These are phyloP conservation scores for Drosophila elegans DNA, from an alignment of 1,140 invertebrate species.

Conservation along the genomic window DNA sequence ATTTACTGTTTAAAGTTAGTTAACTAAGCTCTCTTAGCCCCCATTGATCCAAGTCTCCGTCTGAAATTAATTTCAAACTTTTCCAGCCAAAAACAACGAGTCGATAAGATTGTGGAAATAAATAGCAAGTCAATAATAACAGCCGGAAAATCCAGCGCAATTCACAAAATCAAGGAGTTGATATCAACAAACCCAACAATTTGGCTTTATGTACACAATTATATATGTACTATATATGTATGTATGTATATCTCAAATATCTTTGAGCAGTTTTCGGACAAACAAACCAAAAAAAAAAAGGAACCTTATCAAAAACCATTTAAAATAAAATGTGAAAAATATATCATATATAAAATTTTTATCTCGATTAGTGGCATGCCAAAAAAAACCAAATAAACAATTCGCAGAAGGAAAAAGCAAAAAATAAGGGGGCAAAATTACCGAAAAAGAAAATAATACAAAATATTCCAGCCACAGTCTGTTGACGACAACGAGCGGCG, in stretches of 20 bases:
- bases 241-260: conserved; percentile 4
- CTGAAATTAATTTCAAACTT: conserved; percentile 21
- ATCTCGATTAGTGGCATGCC: conserved; percentile 53
- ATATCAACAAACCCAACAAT: not conserved
- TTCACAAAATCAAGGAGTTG: not conserved
- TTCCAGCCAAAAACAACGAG: conserved; percentile 1
- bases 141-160: conserved; percentile 15
- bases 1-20: too few species aligned
- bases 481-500: conserved; percentile 58
- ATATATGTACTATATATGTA: too few species aligned
- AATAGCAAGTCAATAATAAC: conserved; percentile 8
- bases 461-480: conserved; percentile 52
- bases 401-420: conserved; percentile 19
- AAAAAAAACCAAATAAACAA: conserved; percentile 44
- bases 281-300: conserved; percentile 20
- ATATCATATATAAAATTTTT: conserved; percentile 43
- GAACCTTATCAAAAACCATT: conserved; percentile 24
- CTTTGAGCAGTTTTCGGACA: not conserved
- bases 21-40: not conserved
- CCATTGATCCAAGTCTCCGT: not conserved
- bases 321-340: conserved; percentile 20
- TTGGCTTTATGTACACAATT: not conserved
- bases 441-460: conserved; percentile 41
- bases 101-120: conserved; percentile 29
- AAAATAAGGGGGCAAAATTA: conserved; percentile 19